Evolutionary conservation across 2,797 vertebrate genomes (phyloP), one percentile per base, ranked within the genome.

Genomic region (Lophotriccus pileatus): DNA sequence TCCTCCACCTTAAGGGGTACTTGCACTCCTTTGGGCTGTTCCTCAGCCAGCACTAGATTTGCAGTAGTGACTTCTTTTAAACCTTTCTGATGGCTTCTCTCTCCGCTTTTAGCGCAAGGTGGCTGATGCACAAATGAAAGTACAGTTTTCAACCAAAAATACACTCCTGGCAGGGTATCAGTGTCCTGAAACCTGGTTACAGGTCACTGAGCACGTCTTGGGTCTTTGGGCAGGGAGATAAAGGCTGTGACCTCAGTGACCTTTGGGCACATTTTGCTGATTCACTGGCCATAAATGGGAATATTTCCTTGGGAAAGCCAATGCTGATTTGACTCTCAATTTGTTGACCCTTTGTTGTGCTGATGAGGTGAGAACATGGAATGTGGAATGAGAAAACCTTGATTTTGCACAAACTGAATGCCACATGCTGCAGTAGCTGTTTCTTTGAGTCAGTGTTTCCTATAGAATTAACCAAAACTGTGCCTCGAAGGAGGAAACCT

Each of bases 21-120:
- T 30, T n/a, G 21, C 44, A 63, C 2, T 32, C 25, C 37, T 36
- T 27, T 13, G 15, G 39, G 34, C 30, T 88, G 17, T 5, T 92
- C 70, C 15, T 56, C 46, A 62, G 8, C 14, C 49, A 53, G 43
- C 46, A 27, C 14, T 47, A 76, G 7, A 39, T 73, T n/a, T 79
- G 21, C 47, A 36, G 23, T 1, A 43, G 21, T 20, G 23, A 21
- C 21, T 50, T 59, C 21, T 21, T 25, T 21, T 11, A 43, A 8
- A 16, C 37, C 53, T 86, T 4, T 6, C 24, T 89, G 24, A 15
- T 50, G 53, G 20, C 20, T 70, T 68, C 55, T 81, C 12, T 30
- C 34, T 36, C 32, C 2, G 0, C 7, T 12, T 21, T 3, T 3
- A 19, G 18, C 43, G 32, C 19, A 0, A 10, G 20, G 30, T 30